Evolutionary conservation across 2,797 vertebrate species (phyloP).

Genomic region (Sciurus carolinensis): DNA sequence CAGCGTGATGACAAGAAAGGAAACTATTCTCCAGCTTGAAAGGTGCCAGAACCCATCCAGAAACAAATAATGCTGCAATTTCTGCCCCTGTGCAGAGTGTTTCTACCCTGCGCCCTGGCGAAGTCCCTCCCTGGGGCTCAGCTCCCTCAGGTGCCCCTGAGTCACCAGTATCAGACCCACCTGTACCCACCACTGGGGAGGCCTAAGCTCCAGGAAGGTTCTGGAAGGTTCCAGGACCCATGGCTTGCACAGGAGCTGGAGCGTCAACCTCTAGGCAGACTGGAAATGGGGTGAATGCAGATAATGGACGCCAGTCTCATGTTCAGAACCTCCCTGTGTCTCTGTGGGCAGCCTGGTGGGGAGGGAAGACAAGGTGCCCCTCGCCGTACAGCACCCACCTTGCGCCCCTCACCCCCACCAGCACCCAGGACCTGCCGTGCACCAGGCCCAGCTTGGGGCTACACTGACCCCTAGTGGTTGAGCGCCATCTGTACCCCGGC

Average conservation of each 20-base stretch:
- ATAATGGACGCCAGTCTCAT: not conserved
- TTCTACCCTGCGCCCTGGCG: not conserved
- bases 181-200: not conserved
- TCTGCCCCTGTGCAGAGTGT: not conserved
- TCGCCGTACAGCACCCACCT: fast-evolving
- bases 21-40: not conserved
- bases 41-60: not conserved
- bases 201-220: not conserved
- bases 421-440: fast-evolving
- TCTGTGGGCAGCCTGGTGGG: not conserved
- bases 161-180: not conserved
- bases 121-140: fast-evolving
- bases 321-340: not conserved
- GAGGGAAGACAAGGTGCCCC: too few relatives aligned
- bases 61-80: fast-evolving
- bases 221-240: not conserved
- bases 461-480: constrained; percentile 86
- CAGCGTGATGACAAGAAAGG: not conserved
- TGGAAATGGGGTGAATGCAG: not conserved
- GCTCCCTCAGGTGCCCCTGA: not conserved
- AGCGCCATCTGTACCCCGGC: not conserved
- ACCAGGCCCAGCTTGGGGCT: constrained; percentile 68
- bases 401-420: fast-evolving
- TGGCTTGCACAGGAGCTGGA: not conserved
- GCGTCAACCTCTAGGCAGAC: not conserved